Percentiles rank a stretch among this genome's conserved stretches.
Evolutionary conservation across 2,888 invertebrate species (phyloP).

Genomic region (Zonitis immaculata): DNA sequence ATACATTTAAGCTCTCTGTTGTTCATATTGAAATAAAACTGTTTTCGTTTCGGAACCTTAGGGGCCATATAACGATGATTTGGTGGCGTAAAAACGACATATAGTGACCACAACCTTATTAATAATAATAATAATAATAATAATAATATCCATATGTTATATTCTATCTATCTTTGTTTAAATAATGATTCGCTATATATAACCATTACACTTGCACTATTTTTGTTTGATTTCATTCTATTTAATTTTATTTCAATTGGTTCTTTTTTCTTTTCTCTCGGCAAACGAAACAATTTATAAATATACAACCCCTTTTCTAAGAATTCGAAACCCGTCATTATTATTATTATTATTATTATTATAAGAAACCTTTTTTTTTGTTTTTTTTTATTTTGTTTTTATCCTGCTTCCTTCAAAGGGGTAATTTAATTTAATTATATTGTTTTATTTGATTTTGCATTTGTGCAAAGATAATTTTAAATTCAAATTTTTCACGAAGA

Average conservation of each 20-base stretch:
- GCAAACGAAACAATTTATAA: neutral
- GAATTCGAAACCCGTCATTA: slow-evolving; percentile 25
- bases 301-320: slow-evolving; percentile 27
- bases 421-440: neutral
- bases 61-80: neutral
- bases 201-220: slow-evolving; percentile 10
- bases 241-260: too few species aligned
- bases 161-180: slow-evolving; percentile 10
- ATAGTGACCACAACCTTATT: slow-evolving; percentile 16
- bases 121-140: too few species aligned
- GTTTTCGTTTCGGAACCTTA: neutral
- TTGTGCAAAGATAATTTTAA: too few species aligned
- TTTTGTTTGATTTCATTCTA: neutral
- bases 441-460: neutral
- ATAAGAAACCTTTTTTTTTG: slow-evolving; percentile 1
- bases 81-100: neutral
- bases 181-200: slow-evolving; percentile 8
- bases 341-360: too few species aligned
- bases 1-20: neutral
- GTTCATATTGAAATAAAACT: neutral
- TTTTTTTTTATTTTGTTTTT: neutral
- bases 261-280: too few species aligned
- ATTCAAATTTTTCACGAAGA: too few species aligned
- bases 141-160: slow-evolving; percentile 18
- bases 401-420: neutral